Base-by-base conservation (phyloP, 2,888 invertebrate species). In the Petrolisthes manimaculis region DNA sequence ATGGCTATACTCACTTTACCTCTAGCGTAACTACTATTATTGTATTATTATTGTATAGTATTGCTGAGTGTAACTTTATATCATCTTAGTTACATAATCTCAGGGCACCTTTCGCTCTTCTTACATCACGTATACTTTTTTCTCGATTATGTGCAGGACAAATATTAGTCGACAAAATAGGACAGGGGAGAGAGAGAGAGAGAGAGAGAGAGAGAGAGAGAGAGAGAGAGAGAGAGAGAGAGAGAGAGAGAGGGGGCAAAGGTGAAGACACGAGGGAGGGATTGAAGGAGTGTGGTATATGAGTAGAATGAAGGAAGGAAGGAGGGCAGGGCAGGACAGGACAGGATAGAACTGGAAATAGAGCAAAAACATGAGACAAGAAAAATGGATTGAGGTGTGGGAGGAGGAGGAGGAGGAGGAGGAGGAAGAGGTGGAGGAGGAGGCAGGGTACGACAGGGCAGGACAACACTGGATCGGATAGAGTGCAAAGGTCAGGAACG, bases 141-240 rank as follows among this genome's bases (percentile, higher is more conserved):
- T 37, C 37, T 37, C 37, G 37, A 37, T 12, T 14, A 18, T 14
- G 67, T 14, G 67, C 12, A 18, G 18, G 67, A 67, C 14, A 67
- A 18, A 18, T 14, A 18, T 14, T 12, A 67, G 67, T 2, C 14
- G 67, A 67, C 14, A 67, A 18, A 67, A 18, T 1, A 67, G 67
- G 18, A 18, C 1, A 14, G 14, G 67, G 9, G 21, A 75, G 75
- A 5, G 21, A 24, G 75, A 75, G 37, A n/a, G 21, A n/a, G 5
- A 75, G 24, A 24, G 21, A n/a, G 37, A 75, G 75, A 6, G 21
- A 8, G 8, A 24, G 75, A 75, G 21, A n/a, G 8, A 37, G 75
- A 75, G 5, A n/a, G 21, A 75, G 75, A 67, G 67, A 81, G 37
- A 81, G 37, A 21, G 67, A 80, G 80, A 80, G 24, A 55, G 54